phyloP scores from a whole-genome alignment of 2,888 invertebrate species.

The Lobophora halterata region DNA sequence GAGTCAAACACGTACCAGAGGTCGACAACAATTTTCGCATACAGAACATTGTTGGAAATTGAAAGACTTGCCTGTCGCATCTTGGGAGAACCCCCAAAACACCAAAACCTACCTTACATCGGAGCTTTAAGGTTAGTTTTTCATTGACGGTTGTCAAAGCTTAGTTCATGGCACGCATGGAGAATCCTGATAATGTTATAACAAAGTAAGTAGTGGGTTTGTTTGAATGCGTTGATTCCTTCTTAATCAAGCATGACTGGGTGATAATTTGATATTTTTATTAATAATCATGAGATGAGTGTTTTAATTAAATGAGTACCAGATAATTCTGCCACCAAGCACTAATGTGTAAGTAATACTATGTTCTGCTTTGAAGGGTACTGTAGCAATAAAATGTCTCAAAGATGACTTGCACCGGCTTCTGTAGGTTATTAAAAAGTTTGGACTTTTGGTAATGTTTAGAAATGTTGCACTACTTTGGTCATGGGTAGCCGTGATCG shows the following conservation, averaged over 20 bases:
- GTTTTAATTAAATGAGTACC: no score
- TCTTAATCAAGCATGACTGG: conserved; percentile 36
- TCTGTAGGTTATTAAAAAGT: no score
- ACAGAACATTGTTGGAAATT: conserved; percentile 64
- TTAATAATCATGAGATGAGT: no score
- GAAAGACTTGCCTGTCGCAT: conserved; percentile 58
- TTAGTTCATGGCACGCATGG: conserved; percentile 40
- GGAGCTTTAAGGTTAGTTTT: conserved; percentile 9
- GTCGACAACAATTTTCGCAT: conserved; percentile 68
- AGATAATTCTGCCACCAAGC: no score
- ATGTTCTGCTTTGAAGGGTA: no score
- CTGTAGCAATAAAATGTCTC: no score
- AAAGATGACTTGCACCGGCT: no score
- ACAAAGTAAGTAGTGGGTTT: conserved; percentile 33
- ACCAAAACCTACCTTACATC: conserved; percentile 3
- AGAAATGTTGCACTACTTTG: no score
- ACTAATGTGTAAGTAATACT: no score
- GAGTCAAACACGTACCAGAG: conserved; percentile 59
- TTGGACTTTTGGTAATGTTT: no score
- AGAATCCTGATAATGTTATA: conserved; percentile 59
- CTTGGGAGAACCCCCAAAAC: conserved; percentile 32
- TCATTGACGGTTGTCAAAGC: background rate
- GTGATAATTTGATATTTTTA: no score
- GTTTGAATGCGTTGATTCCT: conserved; percentile 42
- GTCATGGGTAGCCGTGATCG: no score